Evolutionary conservation across 2,113 vertebrate species (phyloP), one percentile per base, ranked within the genome.

Genomic region (Columbina picui): DNA sequence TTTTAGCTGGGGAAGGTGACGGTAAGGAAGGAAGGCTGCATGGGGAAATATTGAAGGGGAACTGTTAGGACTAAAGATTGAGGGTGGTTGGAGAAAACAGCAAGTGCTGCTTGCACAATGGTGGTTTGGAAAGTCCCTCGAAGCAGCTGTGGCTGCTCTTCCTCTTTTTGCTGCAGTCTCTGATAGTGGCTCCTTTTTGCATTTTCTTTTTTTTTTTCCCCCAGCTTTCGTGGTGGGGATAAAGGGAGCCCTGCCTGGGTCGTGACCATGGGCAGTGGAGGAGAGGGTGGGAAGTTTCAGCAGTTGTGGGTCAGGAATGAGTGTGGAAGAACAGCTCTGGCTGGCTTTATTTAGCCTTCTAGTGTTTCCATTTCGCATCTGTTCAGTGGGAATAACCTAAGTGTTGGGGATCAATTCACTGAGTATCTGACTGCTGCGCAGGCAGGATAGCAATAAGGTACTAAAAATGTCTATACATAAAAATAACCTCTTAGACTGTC

Each of bases 381-480:
- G 90, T 94, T 96, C 89, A 84, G 1, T 87, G 65, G 76, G 64
- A 95, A 84, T 96, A 93, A 81, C 80, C 53, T 89, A 60, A 92
- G 73, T 90, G 93, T 86, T 90, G 79, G 90, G 76, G 92, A 96
- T 96, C 92, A 92, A 78, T 93, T 93, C 96, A 47, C 65, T 22
- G 56, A 87, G 76, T 96, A 68, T 88, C 55, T 93, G 94, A 96
- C 86, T 1, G 3, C 85, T 63, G 71, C 12, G 1, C 85, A 88
- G 94, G 78, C 90, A 95, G 90, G 92, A 76, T 71, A 94, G 94
- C 96, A 95, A 19, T 93, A 90, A 95, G 86, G 90, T 95, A 93
- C 95, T 97, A 95, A 97, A 96, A 97, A 93, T 94, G 96, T 92
- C 96, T 90, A 93, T 96, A 96, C 83, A 93, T 94, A 96, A 96